A percentile compares a stretch with the other conserved stretches of the same genome.
Evolutionary conservation across 2,797 vertebrate genomes (phyloP).

Genomic region (Xiphorhynchus erythropygius): DNA sequence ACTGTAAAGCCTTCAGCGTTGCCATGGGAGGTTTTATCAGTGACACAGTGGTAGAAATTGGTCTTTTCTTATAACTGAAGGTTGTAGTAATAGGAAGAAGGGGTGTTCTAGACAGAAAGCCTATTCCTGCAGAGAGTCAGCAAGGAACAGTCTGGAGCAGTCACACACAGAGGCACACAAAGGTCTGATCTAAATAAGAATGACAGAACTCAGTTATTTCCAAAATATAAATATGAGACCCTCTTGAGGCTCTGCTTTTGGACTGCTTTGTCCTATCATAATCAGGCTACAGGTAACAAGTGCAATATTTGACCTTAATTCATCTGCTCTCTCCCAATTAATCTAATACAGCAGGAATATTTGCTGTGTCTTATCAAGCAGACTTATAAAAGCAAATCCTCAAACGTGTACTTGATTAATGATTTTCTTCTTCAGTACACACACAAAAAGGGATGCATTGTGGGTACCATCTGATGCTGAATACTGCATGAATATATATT

Average conservation of each 20-base stretch:
- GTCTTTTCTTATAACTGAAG: constrained; percentile 67
- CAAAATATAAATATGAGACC: background rate
- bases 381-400: constrained; percentile 6
- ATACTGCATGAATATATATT: background rate
- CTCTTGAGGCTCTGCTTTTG: background rate
- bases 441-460: background rate
- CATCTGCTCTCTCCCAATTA: background rate
- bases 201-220: background rate
- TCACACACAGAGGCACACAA: background rate
- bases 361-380: background rate
- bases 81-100: constrained; percentile 39
- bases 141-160: background rate
- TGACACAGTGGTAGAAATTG: constrained; percentile 77
- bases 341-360: background rate
- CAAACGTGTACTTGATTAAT: background rate
- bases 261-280: background rate
- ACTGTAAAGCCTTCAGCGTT: constrained; percentile 81
- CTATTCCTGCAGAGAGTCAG: constrained; percentile 63
- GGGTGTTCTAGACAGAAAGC: background rate
- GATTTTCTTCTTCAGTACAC: background rate
- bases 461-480: background rate
- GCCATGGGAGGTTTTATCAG: constrained; percentile 81
- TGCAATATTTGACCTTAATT: background rate
- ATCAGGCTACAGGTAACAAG: background rate
- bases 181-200: background rate